Evolutionary conservation across 2,113 vertebrate genomes (phyloP).

Genomic region (Arvicanthis niloticus): DNA sequence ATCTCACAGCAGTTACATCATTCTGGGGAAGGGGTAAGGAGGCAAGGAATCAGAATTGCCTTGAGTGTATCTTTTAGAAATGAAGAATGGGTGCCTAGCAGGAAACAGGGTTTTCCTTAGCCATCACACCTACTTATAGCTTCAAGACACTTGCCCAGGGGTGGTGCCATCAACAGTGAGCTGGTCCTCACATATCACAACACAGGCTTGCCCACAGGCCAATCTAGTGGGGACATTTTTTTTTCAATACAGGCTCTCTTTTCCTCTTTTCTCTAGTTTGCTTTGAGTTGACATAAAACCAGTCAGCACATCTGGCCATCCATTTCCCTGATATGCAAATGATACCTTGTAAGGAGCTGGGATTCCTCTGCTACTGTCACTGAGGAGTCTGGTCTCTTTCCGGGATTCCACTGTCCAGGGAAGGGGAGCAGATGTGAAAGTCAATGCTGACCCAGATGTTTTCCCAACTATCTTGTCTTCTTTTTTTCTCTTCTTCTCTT

Average conservation of each 20-base stretch:
- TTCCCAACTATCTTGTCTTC: neutral
- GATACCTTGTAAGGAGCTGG: neutral
- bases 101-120: neutral
- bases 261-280: neutral
- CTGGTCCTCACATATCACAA: neutral
- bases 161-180: too few relatives aligned
- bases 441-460: neutral
- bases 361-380: neutral
- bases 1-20: neutral
- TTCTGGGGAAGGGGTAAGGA: neutral
- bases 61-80: neutral
- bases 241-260: neutral
- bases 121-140: neutral
- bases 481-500: neutral
- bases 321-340: neutral
- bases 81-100: neutral
- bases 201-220: neutral
- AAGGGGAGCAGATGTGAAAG: neutral
- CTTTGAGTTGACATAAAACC: neutral
- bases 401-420: neutral
- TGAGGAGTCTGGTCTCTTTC: neutral
- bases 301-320: neutral
- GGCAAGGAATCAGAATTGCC: neutral
- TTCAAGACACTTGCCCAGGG: neutral
- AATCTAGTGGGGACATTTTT: neutral